phyloP scores from a whole-genome alignment of 1,140 invertebrate genomes.

The Dreissena rostriformis region DNA sequence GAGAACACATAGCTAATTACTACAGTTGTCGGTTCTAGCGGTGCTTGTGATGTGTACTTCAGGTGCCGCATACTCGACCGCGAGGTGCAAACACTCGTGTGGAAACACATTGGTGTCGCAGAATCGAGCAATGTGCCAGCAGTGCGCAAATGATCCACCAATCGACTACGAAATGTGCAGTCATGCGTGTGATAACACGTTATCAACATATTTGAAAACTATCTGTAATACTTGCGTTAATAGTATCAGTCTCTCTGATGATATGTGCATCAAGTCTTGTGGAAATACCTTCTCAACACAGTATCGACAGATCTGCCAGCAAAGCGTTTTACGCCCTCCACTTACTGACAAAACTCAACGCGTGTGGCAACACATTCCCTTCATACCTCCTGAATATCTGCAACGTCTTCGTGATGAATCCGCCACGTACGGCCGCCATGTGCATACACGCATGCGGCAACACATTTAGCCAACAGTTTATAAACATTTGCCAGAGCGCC shows the following conservation, averaged over 20 bases:
- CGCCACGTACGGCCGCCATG: not conserved
- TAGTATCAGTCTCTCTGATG: not conserved
- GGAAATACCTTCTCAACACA: too few species aligned
- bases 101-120: slow-evolving; percentile 21
- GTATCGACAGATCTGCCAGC: too few species aligned
- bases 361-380: slow-evolving; percentile 22
- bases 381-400: slow-evolving; percentile 18
- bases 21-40: too few species aligned
- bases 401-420: not conserved
- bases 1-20: too few species aligned
- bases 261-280: not conserved
- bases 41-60: not conserved
- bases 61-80: not conserved
- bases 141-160: slow-evolving; percentile 12
- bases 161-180: slow-evolving; percentile 29
- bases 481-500: not conserved
- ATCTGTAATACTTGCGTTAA: slow-evolving; percentile 7
- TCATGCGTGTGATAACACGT: slow-evolving; percentile 19
- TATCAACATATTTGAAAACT: not conserved
- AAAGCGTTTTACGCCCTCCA: not conserved
- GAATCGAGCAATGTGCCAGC: not conserved
- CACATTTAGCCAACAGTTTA: slow-evolving; percentile 10
- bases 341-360: slow-evolving; percentile 4
- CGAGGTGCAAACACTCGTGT: slow-evolving; percentile 8
- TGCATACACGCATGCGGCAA: slow-evolving; percentile 34